These are phyloP conservation scores for Cydia amplana DNA, from an alignment of 1,140 invertebrate genomes.

Conservation along the genomic window DNA sequence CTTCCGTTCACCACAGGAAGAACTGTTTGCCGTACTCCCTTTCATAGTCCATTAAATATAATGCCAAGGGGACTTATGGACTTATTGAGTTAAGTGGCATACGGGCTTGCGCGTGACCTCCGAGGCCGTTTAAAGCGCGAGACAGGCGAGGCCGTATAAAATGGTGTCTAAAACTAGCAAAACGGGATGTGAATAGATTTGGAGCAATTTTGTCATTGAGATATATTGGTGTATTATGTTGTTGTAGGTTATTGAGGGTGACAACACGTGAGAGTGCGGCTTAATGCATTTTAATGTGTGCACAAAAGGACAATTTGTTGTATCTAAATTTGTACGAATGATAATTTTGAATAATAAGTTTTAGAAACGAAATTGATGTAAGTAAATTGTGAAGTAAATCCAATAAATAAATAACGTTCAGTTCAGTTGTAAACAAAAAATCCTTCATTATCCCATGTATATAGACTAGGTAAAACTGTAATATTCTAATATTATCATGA, in stretches of 20 bases:
- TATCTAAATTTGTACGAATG: not conserved
- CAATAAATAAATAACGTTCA: too few relatives aligned
- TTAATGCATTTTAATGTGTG: conserved; percentile 33
- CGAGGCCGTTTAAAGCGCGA: conserved; percentile 38
- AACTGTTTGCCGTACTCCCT: conserved; percentile 59
- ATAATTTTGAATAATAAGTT: not conserved
- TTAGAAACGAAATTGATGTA: too few relatives aligned
- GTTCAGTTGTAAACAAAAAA: too few relatives aligned
- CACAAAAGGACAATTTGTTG: not conserved
- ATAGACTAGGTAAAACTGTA: too few relatives aligned
- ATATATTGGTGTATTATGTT: conserved; percentile 47
- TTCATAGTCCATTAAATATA: conserved; percentile 76
- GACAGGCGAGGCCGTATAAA: conserved; percentile 44
- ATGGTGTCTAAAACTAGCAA: conserved; percentile 63
- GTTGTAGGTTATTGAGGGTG: conserved; percentile 40
- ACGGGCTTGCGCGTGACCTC: conserved; percentile 61
- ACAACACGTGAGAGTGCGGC: conserved; percentile 42
- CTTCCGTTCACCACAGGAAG: conserved; percentile 75
- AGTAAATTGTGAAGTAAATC: too few relatives aligned
- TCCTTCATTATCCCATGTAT: too few relatives aligned
- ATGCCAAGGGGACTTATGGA: conserved; percentile 67
- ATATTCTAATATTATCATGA: too few relatives aligned
- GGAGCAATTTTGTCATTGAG: conserved; percentile 68
- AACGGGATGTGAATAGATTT: conserved; percentile 63
- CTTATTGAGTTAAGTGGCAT: conserved; percentile 75